A percentile compares a stretch with the other conserved stretches of the same genome.
Conservation (phyloP, 2,797 vertebrate species). For the Trematomus bernacchii region DNA sequence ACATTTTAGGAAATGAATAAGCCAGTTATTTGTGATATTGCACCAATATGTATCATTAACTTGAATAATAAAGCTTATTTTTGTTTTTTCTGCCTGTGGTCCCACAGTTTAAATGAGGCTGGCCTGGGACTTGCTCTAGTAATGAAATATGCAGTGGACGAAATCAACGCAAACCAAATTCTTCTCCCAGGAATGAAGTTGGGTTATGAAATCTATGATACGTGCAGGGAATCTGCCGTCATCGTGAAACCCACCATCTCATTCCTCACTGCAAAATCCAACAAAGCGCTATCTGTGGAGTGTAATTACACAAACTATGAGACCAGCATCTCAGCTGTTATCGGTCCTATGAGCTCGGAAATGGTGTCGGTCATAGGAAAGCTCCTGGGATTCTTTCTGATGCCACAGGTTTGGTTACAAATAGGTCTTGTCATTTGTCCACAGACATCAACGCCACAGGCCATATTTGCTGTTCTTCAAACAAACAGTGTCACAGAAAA, state of each 20-base stretch:
- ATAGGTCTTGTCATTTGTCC: background rate
- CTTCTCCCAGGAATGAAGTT: conserved; percentile 82
- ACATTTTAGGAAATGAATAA: background rate
- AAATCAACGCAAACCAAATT: conserved; percentile 77
- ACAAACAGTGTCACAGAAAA: background rate
- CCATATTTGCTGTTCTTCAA: background rate
- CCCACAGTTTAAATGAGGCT: conserved; percentile 66
- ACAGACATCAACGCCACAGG: background rate
- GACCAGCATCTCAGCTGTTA: conserved; percentile 86
- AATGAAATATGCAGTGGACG: conserved; percentile 87
- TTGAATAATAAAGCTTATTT: conserved; percentile 2
- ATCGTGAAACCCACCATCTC: conserved; percentile 78
- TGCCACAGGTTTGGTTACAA: conserved; percentile 89
- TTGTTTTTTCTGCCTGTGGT: conserved; percentile 2
- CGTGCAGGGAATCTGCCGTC: conserved; percentile 78
- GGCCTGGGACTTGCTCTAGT: conserved; percentile 82
- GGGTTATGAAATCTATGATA: conserved; percentile 83
- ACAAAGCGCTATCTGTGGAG: conserved; percentile 63
- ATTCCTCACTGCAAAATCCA: conserved; percentile 73
- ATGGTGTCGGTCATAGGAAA: conserved; percentile 86
- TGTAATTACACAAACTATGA: conserved; percentile 89
- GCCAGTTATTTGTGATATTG: conserved; percentile 16
- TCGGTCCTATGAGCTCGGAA: conserved; percentile 87
- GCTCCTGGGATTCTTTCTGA: conserved; percentile 90
- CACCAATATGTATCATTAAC: background rate